These are phyloP conservation scores for Camelus dromedarius DNA, from an alignment of 2,113 vertebrate genomes.

Conservation along the genomic window DNA sequence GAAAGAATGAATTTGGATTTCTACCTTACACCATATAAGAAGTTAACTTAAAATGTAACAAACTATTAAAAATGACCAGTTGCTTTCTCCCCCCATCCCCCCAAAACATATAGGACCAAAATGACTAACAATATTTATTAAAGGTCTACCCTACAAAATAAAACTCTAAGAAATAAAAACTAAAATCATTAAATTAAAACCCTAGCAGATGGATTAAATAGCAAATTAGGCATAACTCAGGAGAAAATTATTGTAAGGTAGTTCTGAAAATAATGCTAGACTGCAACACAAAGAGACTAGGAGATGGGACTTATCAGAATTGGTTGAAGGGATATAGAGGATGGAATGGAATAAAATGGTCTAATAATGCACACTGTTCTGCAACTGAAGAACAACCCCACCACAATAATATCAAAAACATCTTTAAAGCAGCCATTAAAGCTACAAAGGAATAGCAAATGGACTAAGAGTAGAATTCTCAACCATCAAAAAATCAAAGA, in stretches of 20 bases:
- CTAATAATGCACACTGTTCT: not conserved
- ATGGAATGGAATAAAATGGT: not conserved
- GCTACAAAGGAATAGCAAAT: not conserved
- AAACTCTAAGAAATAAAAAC: not conserved
- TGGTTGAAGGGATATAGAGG: not conserved
- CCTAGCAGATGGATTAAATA: not conserved
- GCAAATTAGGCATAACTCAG: not conserved
- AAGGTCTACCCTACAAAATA: not conserved
- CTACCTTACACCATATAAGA: not conserved
- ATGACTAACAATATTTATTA: not conserved
- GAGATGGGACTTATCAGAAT: not conserved
- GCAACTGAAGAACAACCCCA: not conserved
- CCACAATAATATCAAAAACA: not conserved
- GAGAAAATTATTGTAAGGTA: not conserved
- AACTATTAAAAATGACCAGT: not conserved
- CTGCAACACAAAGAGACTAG: not conserved
- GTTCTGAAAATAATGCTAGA: not conserved
- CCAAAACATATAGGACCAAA: not conserved
- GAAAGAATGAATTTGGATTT: not conserved
- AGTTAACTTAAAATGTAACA: not conserved
- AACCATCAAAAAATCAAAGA: not conserved
- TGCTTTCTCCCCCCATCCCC: not conserved
- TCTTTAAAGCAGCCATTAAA: not conserved
- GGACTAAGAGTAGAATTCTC: not conserved
- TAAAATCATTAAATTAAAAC: conserved; percentile 3